These are phyloP conservation scores for Xanthorhoe designata DNA, from an alignment of 2,888 invertebrate species.

Conservation along the genomic window DNA sequence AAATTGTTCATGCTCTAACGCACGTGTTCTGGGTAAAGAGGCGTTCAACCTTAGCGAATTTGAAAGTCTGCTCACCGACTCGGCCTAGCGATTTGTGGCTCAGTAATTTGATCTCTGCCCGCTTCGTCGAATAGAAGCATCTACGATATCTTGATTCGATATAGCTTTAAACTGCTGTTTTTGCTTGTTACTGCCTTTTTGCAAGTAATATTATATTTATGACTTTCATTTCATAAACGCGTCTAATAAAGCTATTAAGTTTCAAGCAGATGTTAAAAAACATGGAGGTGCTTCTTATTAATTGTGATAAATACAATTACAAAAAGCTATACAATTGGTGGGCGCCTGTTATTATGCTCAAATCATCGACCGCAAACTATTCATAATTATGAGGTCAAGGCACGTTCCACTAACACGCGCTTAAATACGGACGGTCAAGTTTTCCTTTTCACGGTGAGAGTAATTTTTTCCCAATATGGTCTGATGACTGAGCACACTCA, in stretches of 20 bases:
- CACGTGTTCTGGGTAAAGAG: slow-evolving; percentile 64
- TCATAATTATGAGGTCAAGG: slow-evolving; percentile 65
- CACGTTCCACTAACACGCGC: slow-evolving; percentile 62
- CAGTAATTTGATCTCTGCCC: slow-evolving; percentile 61
- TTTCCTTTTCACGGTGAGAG: slow-evolving; percentile 73
- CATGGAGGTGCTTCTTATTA: slow-evolving; percentile 31
- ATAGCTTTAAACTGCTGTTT: slow-evolving; percentile 45
- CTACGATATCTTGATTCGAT: slow-evolving; percentile 49
- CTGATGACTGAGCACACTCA: slow-evolving; percentile 64
- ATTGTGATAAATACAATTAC: slow-evolving; percentile 42
- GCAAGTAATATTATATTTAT: background rate
- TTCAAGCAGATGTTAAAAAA: slow-evolving; percentile 36
- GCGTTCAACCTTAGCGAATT: slow-evolving; percentile 69
- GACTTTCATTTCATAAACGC: slow-evolving; percentile 3
- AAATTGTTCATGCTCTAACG: slow-evolving; percentile 63
- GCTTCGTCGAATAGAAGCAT: slow-evolving; percentile 51
- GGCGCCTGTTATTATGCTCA: slow-evolving; percentile 52
- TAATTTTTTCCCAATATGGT: slow-evolving; percentile 70
- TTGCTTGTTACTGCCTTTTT: slow-evolving; percentile 12
- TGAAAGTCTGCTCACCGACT: slow-evolving; percentile 61
- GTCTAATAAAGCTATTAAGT: slow-evolving; percentile 28
- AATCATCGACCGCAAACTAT: slow-evolving; percentile 55
- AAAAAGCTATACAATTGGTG: slow-evolving; percentile 44
- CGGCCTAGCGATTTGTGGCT: slow-evolving; percentile 55
- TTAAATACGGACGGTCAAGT: slow-evolving; percentile 62